Conservation (phyloP, 2,113 vertebrate genomes). For the Cepphus grylle region DNA sequence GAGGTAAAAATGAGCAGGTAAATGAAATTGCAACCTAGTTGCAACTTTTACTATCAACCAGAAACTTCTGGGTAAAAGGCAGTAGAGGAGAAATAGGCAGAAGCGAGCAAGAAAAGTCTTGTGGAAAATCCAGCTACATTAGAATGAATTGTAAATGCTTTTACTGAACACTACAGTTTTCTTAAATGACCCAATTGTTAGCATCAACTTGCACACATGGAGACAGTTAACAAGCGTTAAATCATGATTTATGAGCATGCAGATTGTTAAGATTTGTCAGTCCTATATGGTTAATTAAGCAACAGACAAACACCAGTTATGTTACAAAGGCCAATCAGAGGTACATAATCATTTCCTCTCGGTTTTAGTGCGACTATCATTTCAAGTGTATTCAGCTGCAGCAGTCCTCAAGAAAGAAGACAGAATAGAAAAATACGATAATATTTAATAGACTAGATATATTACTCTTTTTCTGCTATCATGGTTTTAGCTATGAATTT, state of each 20-base stretch:
- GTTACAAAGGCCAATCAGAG: constrained; percentile 64
- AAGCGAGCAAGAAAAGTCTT: constrained; percentile 43
- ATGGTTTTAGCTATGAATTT: constrained; percentile 52
- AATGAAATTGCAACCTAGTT: constrained; percentile 16
- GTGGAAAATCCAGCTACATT: constrained; percentile 47
- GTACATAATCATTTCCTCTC: constrained; percentile 60
- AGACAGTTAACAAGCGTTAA: constrained; percentile 63
- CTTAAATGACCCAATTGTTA: constrained; percentile 49
- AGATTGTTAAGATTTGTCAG: constrained; percentile 53
- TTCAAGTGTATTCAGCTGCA: constrained; percentile 68
- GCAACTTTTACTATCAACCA: constrained; percentile 33
- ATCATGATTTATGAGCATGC: constrained; percentile 41
- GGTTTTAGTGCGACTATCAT: constrained; percentile 57
- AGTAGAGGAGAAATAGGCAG: constrained; percentile 35
- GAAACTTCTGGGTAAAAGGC: constrained; percentile 45
- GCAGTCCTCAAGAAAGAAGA: constrained; percentile 68
- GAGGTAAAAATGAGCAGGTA: constrained; percentile 15
- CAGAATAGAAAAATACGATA: constrained; percentile 60
- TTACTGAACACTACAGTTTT: constrained; percentile 52
- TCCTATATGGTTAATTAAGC: constrained; percentile 56
- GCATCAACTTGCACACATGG: constrained; percentile 63
- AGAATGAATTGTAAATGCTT: constrained; percentile 42
- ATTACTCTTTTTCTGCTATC: constrained; percentile 35
- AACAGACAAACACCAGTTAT: constrained; percentile 49
- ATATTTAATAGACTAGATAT: constrained; percentile 53